Conservation (phyloP, 2,113 vertebrate species). For the Narcine bancroftii region DNA sequence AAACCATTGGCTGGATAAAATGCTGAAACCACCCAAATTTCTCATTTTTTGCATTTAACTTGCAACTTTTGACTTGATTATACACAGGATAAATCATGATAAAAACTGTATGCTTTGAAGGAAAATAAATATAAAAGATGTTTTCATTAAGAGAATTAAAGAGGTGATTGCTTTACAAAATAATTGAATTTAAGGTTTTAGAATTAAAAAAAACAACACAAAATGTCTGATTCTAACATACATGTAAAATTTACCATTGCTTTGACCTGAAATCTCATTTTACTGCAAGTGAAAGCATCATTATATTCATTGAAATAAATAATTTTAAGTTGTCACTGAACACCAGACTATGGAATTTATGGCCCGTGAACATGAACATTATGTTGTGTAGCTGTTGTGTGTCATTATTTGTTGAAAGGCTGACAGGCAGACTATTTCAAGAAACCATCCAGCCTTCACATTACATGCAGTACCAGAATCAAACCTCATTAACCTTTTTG, state of each 20-base stretch:
- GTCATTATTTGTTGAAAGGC: neutral
- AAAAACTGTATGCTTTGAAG: neutral
- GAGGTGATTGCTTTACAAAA: neutral
- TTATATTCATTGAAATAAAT: conserved; percentile 5
- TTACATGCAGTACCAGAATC: neutral
- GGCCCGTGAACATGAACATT: neutral
- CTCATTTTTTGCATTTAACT: neutral
- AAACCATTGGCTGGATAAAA: no score
- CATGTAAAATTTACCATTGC: conserved; percentile 5
- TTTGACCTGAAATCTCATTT: neutral
- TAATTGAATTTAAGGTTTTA: conserved; percentile 1
- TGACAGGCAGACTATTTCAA: conserved; percentile 23
- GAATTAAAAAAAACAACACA: neutral
- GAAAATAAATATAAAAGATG: conserved; percentile 9
- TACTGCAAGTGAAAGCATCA: neutral
- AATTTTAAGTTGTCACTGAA: neutral
- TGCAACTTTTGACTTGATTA: neutral
- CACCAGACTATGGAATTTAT: neutral
- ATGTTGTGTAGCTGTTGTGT: neutral
- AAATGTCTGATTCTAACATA: neutral
- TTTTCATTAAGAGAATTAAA: neutral
- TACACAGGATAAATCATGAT: neutral
- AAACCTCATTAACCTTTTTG: conserved; percentile 28
- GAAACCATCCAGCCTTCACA: conserved; percentile 4
- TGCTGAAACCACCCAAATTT: no score